Conservation (phyloP, 1,140 invertebrate genomes). For the Aphelinus certus region DNA sequence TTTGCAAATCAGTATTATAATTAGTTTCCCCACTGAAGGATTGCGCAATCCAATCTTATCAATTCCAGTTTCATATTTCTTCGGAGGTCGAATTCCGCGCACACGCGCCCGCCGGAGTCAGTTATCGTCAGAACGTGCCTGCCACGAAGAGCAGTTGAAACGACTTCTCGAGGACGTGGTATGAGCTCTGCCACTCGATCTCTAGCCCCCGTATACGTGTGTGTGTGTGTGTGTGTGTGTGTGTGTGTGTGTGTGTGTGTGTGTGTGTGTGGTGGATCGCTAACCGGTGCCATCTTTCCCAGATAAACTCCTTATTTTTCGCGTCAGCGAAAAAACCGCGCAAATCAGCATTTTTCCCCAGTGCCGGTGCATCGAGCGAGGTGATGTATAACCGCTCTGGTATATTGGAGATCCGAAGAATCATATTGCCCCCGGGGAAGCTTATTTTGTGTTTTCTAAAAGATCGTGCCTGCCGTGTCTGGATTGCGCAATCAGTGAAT, state of each 20-base stretch:
- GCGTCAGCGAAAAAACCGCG: neutral
- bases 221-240: neutral
- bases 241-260: too few species aligned
- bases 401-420: neutral
- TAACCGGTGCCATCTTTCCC: constrained; percentile 3
- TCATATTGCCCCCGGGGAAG: too few species aligned
- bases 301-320: constrained; percentile 35
- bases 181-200: constrained; percentile 6
- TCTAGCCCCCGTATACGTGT: neutral
- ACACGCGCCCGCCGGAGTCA: neutral
- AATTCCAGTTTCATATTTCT: too few species aligned
- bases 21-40: too few species aligned
- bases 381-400: neutral
- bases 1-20: too few species aligned
- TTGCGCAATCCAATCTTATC: too few species aligned
- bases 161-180: constrained; percentile 2
- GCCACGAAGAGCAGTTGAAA: neutral
- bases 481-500: too few species aligned
- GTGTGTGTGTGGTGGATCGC: neutral
- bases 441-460: too few species aligned
- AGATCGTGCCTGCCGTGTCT: too few species aligned
- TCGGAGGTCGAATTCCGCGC: too few species aligned
- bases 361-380: neutral
- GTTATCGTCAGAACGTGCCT: constrained; percentile 8
- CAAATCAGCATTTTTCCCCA: constrained; percentile 22